Percentiles rank a stretch among this genome's conserved stretches.
Conservation (phyloP, 1,140 invertebrate genomes). For the Ceratina japonica region DNA sequence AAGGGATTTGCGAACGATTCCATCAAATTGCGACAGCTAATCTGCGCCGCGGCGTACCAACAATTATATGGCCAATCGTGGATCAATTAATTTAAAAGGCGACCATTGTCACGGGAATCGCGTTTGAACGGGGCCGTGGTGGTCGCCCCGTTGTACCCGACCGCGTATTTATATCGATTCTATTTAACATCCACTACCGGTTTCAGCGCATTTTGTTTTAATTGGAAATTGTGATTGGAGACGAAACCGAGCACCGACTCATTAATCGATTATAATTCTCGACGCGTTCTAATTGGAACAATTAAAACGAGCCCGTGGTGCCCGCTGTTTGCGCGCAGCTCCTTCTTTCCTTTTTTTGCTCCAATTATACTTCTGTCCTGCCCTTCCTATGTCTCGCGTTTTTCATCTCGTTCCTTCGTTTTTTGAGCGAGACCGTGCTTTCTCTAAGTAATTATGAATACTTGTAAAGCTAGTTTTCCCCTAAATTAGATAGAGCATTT, state of each 20-base stretch:
- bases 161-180: slow-evolving; percentile 17
- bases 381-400: too few species aligned
- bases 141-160: neutral
- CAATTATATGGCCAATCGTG: slow-evolving; percentile 17
- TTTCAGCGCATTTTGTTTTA: slow-evolving; percentile 23
- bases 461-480: too few species aligned
- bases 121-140: neutral
- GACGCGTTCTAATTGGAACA: neutral
- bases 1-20: neutral
- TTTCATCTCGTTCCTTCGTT: too few species aligned
- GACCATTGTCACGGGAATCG: slow-evolving; percentile 19
- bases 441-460: too few species aligned
- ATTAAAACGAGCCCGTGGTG: neutral
- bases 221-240: slow-evolving; percentile 5
- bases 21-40: neutral
- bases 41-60: too few species aligned
- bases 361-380: neutral
- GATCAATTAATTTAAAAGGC: slow-evolving; percentile 40
- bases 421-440: too few species aligned
- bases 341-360: neutral
- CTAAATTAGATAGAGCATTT: too few species aligned
- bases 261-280: slow-evolving; percentile 13
- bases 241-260: neutral
- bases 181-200: slow-evolving; percentile 9
- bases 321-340: too few species aligned